phyloP scores from a whole-genome alignment of 2,888 invertebrate species.

The Heliconius ethilla region DNA sequence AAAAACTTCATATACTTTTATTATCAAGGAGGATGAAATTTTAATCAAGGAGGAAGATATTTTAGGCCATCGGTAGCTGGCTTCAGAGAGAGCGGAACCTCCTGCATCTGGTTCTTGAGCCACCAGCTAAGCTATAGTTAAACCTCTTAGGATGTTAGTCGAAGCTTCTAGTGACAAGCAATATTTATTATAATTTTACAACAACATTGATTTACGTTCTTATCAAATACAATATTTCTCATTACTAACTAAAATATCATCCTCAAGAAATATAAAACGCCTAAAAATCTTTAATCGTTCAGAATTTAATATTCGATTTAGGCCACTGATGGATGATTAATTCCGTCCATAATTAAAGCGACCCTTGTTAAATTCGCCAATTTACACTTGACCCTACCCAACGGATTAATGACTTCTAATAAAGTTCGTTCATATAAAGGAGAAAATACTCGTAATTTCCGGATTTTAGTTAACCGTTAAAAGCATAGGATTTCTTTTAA shows the following conservation, averaged over 20 bases:
- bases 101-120: no score
- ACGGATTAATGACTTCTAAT: slow-evolving; percentile 35
- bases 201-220: no score
- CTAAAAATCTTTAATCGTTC: slow-evolving; percentile 1
- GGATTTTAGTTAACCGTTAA: slow-evolving; percentile 6
- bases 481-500: background rate
- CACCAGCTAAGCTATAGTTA: no score
- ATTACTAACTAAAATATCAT: background rate
- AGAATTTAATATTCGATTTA: slow-evolving; percentile 23
- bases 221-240: no score
- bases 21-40: no score
- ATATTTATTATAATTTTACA: no score
- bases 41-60: no score
- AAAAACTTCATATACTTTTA: no score
- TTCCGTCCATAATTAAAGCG: slow-evolving; percentile 32
- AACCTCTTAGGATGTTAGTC: no score
- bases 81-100: no score
- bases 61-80: no score
- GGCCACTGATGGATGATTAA: slow-evolving; percentile 29
- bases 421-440: slow-evolving; percentile 25
- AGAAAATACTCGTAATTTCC: background rate
- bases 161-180: no score
- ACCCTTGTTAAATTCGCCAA: slow-evolving; percentile 36
- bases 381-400: slow-evolving; percentile 31
- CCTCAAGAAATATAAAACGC: background rate